Base-by-base conservation (phyloP, 2,113 vertebrate genomes). In the Burhinus bistriatus region DNA sequence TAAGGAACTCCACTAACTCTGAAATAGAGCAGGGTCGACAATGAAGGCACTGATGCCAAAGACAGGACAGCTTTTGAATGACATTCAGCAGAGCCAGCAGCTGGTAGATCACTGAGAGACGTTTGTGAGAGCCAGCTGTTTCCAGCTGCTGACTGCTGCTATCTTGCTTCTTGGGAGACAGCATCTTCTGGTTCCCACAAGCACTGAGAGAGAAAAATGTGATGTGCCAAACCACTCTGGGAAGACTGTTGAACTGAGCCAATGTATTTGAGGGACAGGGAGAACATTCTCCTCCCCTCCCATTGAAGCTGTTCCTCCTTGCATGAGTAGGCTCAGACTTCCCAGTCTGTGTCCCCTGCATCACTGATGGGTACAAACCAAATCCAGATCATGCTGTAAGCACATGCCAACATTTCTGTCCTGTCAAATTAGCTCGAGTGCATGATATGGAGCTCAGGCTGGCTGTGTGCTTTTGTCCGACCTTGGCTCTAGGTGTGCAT, bases 121-220 rank as follows among this genome's bases (percentile, higher is more conserved):
- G 0, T n/a, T 84, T 93, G 61, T 65, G 52, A 95, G 40, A 76
- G 12, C 26, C 84, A 91, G 70, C 57, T 87, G 61, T 79, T 95
- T 91, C 83, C 94, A 97, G 91, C 89, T 96, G 93, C 69, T 87
- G 68, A 15, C 32, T 83, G 58, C 40, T 86, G 71, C 55, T 93
- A 20, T 68, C 73, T 75, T 78, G 25, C 16, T 87, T 94, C 54
- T 69, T 72, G 57, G 61, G 40, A 91, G 27, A 44, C 49, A 84
- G 16, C n/a, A 40, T 87, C 54, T 82, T 93, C 64, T 90, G 45
- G 17, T 92, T 95, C 81, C 78, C 75, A 94, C 76, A 96, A 58
- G 19, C 30, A 79, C 16, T 9, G 27, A 72, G 23, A 90, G 62
- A 78, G 44, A 76, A 91, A 91, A 93, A 34, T 16, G 23, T 45